Conservation (phyloP, 2,113 vertebrate genomes). For the Salvator merianae region DNA sequence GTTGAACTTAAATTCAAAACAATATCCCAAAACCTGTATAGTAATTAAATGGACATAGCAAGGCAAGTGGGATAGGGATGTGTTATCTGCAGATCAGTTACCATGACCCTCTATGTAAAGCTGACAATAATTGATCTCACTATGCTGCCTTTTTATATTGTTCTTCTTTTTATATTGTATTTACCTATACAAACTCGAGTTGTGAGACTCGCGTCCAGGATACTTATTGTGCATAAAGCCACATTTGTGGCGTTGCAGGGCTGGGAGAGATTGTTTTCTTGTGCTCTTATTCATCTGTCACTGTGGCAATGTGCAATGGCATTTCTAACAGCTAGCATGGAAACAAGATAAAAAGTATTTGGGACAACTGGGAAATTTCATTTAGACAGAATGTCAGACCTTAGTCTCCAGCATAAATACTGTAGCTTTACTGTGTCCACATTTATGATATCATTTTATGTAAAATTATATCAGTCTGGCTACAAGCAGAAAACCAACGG, state of each 20-base stretch:
- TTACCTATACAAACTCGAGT: not conserved
- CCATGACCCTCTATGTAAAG: not conserved
- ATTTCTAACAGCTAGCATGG: constrained; percentile 68
- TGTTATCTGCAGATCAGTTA: too few relatives aligned
- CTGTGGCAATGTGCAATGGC: constrained; percentile 62
- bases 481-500: constrained; percentile 38
- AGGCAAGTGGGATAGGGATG: too few relatives aligned
- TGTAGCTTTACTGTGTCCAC: constrained; percentile 66
- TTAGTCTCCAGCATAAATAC: constrained; percentile 67
- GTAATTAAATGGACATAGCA: too few relatives aligned
- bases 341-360: constrained; percentile 75
- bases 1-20: not conserved
- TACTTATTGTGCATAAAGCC: not conserved
- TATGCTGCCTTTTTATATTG: not conserved
- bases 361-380: constrained; percentile 79
- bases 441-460: constrained; percentile 63
- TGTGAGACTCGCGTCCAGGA: not conserved
- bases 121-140: too few relatives aligned
- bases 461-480: constrained; percentile 68
- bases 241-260: constrained; percentile 26
- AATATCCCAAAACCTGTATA: not conserved
- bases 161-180: not conserved
- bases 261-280: constrained; percentile 45
- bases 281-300: constrained; percentile 70
- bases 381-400: constrained; percentile 73